Evolutionary conservation across 64 coral and sea anemone species (phyloP), one percentile per base, ranked within the genome.

Genomic region (Orbicella faveolata): DNA sequence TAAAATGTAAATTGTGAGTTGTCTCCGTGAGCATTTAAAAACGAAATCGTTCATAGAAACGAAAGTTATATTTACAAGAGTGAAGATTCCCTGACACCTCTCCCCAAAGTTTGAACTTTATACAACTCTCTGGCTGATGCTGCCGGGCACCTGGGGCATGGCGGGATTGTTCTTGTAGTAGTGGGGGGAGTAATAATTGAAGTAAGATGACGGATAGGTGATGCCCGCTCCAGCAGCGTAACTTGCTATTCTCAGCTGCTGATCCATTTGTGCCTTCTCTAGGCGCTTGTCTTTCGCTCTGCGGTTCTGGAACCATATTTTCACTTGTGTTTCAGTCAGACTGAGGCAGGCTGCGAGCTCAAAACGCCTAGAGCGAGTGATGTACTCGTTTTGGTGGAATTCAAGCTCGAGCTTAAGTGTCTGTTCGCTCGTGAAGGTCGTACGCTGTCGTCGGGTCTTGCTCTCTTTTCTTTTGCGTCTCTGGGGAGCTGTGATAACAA

Each of bases 241-340:
- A 61, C 91, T 93, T 16, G 97, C 91, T 59, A 99, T 81, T 75
- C 97, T 92, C 75, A 99, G 57, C 37, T 99, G 97, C 62, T 99
- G 97, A 70, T 99, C 97, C 90, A 99, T 93, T 88, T 99, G 97
- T 63, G 97, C 97, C 48, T 99, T 99, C 86, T 99, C 97, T 16
- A 99, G 59, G 36, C 97, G 97, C 44, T 99, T 99, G 91, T 99
- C 97, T 90, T 99, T 99, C 36, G 97, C 97, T 64, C 97, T 84
- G 20, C 97, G 90, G 79, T 99, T 99, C 89, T 99, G 97, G 61
- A 99, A 99, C 97, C 97, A 99, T 84, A 99, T 99, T 90, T 99
- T 99, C 62, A 99, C 97, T 78, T 99, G 97, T 79, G 97, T 99
- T 87, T 99, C 97, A 36, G 97, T 99, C 9, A 99, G 88, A 75